phyloP scores from a whole-genome alignment of 2,888 invertebrate species.

The Polymixis flavicincta region DNA sequence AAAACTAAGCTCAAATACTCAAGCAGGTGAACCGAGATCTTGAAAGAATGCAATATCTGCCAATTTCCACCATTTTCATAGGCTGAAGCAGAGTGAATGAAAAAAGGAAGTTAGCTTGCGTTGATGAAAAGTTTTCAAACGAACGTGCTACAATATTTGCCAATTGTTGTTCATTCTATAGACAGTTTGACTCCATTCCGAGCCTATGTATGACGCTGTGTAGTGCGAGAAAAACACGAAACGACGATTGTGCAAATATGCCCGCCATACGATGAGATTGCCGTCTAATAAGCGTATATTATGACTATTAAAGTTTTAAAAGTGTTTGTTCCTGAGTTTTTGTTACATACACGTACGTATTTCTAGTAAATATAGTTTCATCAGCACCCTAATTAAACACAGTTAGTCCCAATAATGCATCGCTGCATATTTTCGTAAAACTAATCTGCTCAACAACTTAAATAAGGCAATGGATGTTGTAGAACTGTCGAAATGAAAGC shows the following conservation, averaged over 20 bases:
- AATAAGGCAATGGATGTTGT: too few species aligned
- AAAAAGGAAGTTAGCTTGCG: background rate
- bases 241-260: background rate
- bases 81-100: too few species aligned
- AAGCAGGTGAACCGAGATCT: background rate
- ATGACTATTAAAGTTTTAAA: constrained; percentile 28
- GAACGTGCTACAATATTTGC: background rate
- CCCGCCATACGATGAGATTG: background rate
- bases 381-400: too few species aligned
- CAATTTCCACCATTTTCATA: background rate
- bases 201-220: constrained; percentile 14
- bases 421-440: too few species aligned
- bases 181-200: background rate
- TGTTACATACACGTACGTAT: background rate
- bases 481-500: too few species aligned
- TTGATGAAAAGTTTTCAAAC: background rate
- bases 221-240: background rate
- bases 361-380: background rate
- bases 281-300: constrained; percentile 27
- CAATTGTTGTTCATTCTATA: background rate
- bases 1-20: background rate
- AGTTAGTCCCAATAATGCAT: too few species aligned
- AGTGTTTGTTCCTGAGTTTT: constrained; percentile 4
- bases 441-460: too few species aligned
- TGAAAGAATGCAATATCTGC: background rate